phyloP scores from a whole-genome alignment of 2,113 vertebrate genomes.

The Dryoscopus gambensis region DNA sequence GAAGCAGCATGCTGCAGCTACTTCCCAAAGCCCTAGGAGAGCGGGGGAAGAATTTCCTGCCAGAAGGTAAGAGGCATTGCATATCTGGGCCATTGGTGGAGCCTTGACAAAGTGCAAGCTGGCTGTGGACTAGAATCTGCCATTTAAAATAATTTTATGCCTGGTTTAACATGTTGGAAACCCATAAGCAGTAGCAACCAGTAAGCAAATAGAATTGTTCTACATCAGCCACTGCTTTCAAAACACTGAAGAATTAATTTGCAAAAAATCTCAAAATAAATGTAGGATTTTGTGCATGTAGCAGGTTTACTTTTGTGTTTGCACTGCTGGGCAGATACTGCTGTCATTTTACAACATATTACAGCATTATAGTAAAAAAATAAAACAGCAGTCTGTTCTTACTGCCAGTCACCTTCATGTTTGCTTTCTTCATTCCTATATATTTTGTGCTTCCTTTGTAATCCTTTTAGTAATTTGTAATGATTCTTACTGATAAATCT shows the following conservation, averaged over 20 bases:
- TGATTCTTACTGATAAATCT: not conserved
- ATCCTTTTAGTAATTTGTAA: not conserved
- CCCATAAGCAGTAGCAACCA: not conserved
- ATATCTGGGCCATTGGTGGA: not conserved
- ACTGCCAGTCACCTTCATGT: not conserved
- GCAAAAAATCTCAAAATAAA: not conserved
- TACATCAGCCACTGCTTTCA: not conserved
- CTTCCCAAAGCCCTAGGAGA: not conserved
- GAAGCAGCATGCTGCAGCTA: not conserved
- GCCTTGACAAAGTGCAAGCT: not conserved
- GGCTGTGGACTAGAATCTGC: not conserved
- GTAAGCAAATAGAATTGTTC: not conserved
- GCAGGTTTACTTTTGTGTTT: not conserved
- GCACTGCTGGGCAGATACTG: not conserved
- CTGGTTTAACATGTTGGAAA: not conserved
- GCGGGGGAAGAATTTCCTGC: not conserved
- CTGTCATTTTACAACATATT: not conserved
- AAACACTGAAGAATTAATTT: not conserved
- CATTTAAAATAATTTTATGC: slow-evolving; percentile 18
- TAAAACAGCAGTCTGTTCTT: not conserved
- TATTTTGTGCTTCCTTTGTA: not conserved
- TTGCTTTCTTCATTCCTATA: not conserved
- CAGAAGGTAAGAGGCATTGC: not conserved
- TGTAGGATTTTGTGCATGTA: not conserved
- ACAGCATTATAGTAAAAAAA: not conserved